phyloP scores from a whole-genome alignment of 1,140 invertebrate genomes.

The Microvelia longipes region DNA sequence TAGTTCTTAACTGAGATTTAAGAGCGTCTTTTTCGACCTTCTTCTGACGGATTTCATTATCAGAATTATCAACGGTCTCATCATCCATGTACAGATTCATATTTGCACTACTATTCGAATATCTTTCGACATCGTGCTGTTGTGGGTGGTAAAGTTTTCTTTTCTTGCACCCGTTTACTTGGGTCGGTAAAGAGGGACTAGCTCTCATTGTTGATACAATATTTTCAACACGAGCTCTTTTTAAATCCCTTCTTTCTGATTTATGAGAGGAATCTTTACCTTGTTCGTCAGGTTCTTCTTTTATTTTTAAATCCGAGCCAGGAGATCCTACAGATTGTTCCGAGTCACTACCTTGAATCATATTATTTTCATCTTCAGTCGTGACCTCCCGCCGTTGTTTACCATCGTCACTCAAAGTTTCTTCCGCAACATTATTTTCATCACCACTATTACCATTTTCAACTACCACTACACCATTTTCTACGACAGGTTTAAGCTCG shows the following conservation, averaged over 20 bases:
- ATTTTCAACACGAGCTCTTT: constrained; percentile 83
- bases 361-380: constrained; percentile 28
- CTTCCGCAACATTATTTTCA: constrained; percentile 32
- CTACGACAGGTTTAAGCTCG: constrained; percentile 15
- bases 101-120: constrained; percentile 35
- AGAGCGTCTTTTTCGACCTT: constrained; percentile 67
- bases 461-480: constrained; percentile 36
- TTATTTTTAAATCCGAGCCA: constrained; percentile 28
- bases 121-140: constrained; percentile 68
- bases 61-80: constrained; percentile 57
- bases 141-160: constrained; percentile 92
- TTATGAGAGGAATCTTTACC: constrained; percentile 36
- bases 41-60: constrained; percentile 56
- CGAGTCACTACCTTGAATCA: constrained; percentile 42
- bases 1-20: constrained; percentile 64
- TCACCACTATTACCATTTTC: constrained; percentile 36
- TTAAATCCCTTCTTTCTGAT: constrained; percentile 47
- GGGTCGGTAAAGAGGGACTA: constrained; percentile 51
- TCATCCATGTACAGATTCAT: constrained; percentile 37
- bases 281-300: constrained; percentile 37
- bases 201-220: constrained; percentile 83
- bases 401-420: constrained; percentile 26
- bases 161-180: constrained; percentile 86
- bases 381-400: constrained; percentile 39
- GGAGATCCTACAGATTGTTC: constrained; percentile 49